phyloP scores from a whole-genome alignment of 2,113 vertebrate species.

The Vulpes lagopus region DNA sequence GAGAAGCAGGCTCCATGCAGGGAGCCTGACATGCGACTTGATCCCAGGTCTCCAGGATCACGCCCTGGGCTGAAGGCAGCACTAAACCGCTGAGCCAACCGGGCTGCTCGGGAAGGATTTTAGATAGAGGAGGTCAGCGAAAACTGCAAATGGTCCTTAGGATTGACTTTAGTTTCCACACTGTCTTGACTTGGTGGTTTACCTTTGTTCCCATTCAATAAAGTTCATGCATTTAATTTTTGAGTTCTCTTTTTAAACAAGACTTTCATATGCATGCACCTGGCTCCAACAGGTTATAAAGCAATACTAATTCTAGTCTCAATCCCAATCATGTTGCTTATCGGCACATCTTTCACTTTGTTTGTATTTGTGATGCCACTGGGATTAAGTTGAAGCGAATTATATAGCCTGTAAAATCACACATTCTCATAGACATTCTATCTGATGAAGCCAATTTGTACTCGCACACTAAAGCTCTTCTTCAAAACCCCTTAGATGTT shows the following conservation, averaged over 20 bases:
- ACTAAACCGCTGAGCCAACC: too few relatives aligned
- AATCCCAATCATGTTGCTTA: constrained; percentile 19
- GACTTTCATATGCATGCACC: background rate
- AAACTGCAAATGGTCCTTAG: background rate
- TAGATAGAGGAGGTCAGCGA: background rate
- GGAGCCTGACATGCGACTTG: too few relatives aligned
- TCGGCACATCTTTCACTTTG: background rate
- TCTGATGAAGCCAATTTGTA: background rate
- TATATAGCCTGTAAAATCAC: background rate
- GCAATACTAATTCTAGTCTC: constrained; percentile 35
- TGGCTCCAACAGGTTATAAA: constrained; percentile 29
- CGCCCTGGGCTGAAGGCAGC: too few relatives aligned
- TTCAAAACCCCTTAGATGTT: constrained; percentile 16
- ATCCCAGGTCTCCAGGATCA: too few relatives aligned
- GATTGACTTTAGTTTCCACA: constrained; percentile 25
- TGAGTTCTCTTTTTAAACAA: constrained; percentile 1
- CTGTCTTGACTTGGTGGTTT: constrained; percentile 29
- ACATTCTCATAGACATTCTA: background rate
- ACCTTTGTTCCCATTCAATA: constrained; percentile 46
- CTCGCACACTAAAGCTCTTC: constrained; percentile 18
- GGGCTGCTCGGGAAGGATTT: background rate
- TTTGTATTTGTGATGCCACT: constrained; percentile 37
- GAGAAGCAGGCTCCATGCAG: too few relatives aligned
- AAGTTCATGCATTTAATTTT: constrained; percentile 31
- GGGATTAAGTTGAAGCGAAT: constrained; percentile 9